phyloP scores from a whole-genome alignment of 2,888 invertebrate genomes.

The Griposia aprilina region DNA sequence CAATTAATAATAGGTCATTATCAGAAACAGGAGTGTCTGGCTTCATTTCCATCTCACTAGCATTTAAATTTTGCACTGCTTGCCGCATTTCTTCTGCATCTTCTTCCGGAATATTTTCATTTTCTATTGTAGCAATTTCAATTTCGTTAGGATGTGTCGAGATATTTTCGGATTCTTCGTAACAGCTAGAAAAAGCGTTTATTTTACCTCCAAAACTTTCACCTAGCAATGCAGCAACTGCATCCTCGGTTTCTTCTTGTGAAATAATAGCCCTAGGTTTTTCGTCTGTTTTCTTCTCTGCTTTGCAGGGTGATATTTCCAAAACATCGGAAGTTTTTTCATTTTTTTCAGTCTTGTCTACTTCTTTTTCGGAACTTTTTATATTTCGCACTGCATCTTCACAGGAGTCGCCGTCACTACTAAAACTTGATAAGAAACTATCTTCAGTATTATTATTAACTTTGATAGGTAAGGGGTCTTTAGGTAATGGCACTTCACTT shows the following conservation, averaged over 20 bases:
- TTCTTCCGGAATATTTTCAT: conserved; percentile 92
- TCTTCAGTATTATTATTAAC: conserved; percentile 63
- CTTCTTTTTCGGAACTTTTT: conserved; percentile 87
- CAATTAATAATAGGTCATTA: conserved; percentile 95
- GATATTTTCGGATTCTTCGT: conserved; percentile 88
- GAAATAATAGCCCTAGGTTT: conserved; percentile 96
- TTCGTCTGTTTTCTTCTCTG: conserved; percentile 92
- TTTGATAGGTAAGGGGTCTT: conserved; percentile 63
- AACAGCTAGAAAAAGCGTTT: conserved; percentile 90
- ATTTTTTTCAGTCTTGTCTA: conserved; percentile 77
- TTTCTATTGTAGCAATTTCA: conserved; percentile 85
- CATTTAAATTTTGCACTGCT: conserved; percentile 95
- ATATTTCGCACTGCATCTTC: conserved; percentile 96
- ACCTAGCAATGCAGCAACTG: conserved; percentile 96
- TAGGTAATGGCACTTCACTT: conserved; percentile 85
- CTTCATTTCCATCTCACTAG: conserved; percentile 93
- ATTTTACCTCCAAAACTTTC: conserved; percentile 94
- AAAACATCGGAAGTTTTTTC: conserved; percentile 74
- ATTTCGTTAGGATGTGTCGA: conserved; percentile 83
- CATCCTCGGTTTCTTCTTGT: conserved; percentile 98
- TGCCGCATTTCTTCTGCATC: conserved; percentile 96
- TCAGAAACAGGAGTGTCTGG: conserved; percentile 96
- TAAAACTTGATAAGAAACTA: conserved; percentile 57
- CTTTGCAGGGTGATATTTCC: conserved; percentile 79
- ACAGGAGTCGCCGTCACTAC: conserved; percentile 87